Conservation (phyloP, 1,140 invertebrate species). For the Notospermus geniculatus region DNA sequence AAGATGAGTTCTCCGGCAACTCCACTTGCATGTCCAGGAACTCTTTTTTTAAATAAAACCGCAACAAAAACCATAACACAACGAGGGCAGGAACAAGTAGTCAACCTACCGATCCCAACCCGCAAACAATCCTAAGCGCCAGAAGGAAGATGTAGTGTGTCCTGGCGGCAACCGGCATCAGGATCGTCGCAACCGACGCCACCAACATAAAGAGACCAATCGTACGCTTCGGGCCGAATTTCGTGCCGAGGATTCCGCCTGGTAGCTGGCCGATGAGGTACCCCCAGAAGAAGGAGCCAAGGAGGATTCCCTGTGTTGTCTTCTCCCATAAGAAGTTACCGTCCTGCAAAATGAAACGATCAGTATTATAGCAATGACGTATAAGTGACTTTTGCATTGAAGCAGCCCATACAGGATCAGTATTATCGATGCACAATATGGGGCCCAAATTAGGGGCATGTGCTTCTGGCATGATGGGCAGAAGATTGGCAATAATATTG, state of each 20-base stretch:
- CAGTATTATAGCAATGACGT: background rate
- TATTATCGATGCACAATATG: no score
- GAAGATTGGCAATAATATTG: no score
- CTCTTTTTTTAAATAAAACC: no score
- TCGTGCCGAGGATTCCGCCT: conserved; percentile 52
- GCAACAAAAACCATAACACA: no score
- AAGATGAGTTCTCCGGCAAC: no score
- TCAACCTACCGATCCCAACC: conserved; percentile 48
- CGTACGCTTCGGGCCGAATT: conserved; percentile 52
- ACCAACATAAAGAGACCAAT: conserved; percentile 39
- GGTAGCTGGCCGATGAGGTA: conserved; percentile 55
- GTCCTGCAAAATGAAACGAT: conserved; percentile 26
- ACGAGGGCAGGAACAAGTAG: background rate
- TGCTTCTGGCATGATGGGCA: no score
- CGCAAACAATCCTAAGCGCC: conserved; percentile 44
- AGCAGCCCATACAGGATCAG: no score
- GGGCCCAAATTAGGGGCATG: no score
- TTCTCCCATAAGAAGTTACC: conserved; percentile 53
- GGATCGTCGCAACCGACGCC: conserved; percentile 37
- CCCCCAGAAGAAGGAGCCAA: conserved; percentile 56
- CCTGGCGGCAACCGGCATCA: conserved; percentile 46
- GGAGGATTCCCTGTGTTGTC: conserved; percentile 45
- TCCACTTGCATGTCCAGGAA: no score
- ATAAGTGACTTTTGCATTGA: no score
- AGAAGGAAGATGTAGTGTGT: conserved; percentile 41